A percentile compares a stretch with the other conserved stretches of the same genome.
These are phyloP conservation scores for Antheraea assamensis DNA, from an alignment of 2,888 invertebrate species.

Conservation along the genomic window DNA sequence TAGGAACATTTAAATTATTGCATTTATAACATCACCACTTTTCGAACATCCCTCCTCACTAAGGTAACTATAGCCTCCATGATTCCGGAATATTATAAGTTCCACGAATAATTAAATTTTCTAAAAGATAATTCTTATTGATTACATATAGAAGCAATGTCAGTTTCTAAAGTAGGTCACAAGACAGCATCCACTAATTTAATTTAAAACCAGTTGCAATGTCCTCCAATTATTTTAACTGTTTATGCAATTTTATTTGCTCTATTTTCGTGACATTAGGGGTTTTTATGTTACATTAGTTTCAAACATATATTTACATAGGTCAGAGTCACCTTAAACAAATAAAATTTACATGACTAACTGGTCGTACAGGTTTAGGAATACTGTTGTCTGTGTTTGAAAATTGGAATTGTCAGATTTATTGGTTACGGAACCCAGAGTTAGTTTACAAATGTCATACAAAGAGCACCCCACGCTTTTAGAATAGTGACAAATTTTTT, in stretches of 20 bases:
- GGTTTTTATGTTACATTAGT: too few species aligned
- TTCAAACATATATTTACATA: neutral
- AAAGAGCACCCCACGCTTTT: too few species aligned
- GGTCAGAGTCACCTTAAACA: neutral
- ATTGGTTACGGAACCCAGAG: too few species aligned
- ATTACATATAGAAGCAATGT: neutral
- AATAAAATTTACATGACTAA: neutral
- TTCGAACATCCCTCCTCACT: neutral
- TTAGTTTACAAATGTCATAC: too few species aligned
- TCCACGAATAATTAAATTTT: neutral
- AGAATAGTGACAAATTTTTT: too few species aligned
- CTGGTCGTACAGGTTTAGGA: neutral
- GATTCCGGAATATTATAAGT: too few species aligned
- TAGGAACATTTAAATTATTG: too few species aligned
- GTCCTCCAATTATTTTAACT: neutral
- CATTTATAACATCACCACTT: neutral
- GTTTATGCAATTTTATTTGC: neutral
- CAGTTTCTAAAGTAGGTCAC: neutral
- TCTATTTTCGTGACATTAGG: neutral
- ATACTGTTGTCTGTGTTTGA: too few species aligned
- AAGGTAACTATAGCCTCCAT: neutral
- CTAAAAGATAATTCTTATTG: too few species aligned
- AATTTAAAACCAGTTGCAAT: neutral
- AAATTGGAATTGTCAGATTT: too few species aligned
- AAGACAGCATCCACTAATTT: neutral